Evolutionary conservation across 2,797 vertebrate species (phyloP).

Genomic region (Hydrolagus colliei): DNA sequence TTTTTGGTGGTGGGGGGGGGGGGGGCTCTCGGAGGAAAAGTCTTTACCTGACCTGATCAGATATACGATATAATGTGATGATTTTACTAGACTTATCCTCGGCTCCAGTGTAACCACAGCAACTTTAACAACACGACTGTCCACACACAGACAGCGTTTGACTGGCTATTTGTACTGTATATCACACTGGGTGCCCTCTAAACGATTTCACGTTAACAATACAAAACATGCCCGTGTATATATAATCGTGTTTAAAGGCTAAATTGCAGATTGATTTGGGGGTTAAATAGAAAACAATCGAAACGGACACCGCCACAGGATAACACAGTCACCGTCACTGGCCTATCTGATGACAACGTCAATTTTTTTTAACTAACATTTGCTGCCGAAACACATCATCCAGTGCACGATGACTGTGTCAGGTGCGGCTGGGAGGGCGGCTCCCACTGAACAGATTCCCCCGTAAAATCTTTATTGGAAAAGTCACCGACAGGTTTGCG

Average conservation of each 20-base stretch:
- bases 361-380: slow-evolving; percentile 3
- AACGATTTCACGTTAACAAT: background rate
- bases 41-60: background rate
- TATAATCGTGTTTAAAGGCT: background rate
- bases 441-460: background rate
- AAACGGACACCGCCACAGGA: background rate
- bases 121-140: background rate
- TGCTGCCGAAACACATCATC: background rate
- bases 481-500: background rate
- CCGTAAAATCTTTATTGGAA: background rate
- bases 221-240: too few species aligned
- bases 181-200: background rate
- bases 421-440: background rate
- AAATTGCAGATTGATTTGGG: background rate
- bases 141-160: background rate
- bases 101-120: background rate
- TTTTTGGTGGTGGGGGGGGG: too few species aligned
- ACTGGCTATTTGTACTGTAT: background rate
- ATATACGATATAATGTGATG: background rate
- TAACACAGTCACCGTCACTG: background rate
- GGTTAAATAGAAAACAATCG: background rate
- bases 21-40: too few species aligned
- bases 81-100: background rate
- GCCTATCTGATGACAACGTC: background rate
- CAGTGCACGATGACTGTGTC: background rate